Percentiles rank a stretch among this genome's conserved stretches.
phyloP scores from a whole-genome alignment of 2,113 vertebrate species.

The Pelusios castaneus region DNA sequence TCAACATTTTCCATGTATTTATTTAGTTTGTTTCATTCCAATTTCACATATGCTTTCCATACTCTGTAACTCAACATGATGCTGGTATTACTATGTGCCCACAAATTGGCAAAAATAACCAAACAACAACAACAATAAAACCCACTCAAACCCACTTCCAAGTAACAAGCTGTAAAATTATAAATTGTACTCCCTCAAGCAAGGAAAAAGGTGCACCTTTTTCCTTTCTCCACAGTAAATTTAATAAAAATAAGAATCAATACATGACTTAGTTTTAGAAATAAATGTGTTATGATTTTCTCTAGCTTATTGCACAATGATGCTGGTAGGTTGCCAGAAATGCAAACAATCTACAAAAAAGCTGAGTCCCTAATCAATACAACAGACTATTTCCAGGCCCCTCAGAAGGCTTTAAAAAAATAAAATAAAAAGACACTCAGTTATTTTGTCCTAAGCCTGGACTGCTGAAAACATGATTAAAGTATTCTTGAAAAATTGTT shows the following conservation, averaged over 20 bases:
- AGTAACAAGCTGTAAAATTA: neutral
- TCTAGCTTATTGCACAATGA: neutral
- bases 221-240: neutral
- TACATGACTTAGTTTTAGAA: slow-evolving; percentile 41
- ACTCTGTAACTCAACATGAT: neutral
- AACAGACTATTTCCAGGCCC: slow-evolving; percentile 14
- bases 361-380: slow-evolving; percentile 38
- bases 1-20: neutral
- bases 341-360: slow-evolving; percentile 26
- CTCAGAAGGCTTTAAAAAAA: neutral
- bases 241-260: slow-evolving; percentile 46
- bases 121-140: neutral
- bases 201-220: neutral
- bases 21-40: neutral
- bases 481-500: slow-evolving; percentile 41
- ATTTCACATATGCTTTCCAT: neutral
- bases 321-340: neutral
- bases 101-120: neutral
- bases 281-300: slow-evolving; percentile 15
- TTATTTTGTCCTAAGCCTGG: slow-evolving; percentile 25
- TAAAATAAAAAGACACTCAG: slow-evolving; percentile 33
- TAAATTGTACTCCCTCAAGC: neutral
- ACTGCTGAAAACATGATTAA: slow-evolving; percentile 29
- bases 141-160: neutral
- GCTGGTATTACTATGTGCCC: neutral